Percentiles rank a stretch among this genome's conserved stretches.
Evolutionary conservation across 2,888 invertebrate species (phyloP).

Genomic region (Chloroclystis v-ata): DNA sequence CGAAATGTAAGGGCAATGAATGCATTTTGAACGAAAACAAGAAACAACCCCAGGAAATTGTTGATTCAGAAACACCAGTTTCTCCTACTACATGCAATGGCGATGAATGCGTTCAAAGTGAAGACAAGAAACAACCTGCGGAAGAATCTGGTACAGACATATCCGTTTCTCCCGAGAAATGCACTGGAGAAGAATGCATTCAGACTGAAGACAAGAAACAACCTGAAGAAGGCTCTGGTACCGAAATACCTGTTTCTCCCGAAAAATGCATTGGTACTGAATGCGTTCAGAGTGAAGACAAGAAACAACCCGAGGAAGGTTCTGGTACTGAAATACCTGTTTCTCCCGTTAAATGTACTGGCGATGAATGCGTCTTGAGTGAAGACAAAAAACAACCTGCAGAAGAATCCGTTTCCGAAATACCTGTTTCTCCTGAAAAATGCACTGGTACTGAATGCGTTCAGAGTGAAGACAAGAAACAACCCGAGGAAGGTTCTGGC

Average conservation of each 20-base stretch:
- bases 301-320: no score
- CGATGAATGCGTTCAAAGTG: conserved; percentile 21
- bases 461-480: conserved; percentile 25
- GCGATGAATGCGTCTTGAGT: no score
- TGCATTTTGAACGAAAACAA: conserved; percentile 45
- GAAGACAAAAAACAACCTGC: conserved; percentile 35
- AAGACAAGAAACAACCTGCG: conserved; percentile 35
- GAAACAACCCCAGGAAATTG: conserved; percentile 28
- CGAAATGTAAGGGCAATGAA: conserved; percentile 53
- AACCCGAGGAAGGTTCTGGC: conserved; percentile 22
- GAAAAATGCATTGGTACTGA: no score
- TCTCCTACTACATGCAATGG: conserved; percentile 24
- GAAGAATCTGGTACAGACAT: conserved; percentile 7
- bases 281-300: no score
- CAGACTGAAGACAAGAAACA: background rate
- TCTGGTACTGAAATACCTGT: no score
- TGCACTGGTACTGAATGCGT: conserved; percentile 30
- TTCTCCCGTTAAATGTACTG: no score
- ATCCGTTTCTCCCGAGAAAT: conserved; percentile 12
- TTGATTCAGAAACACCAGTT: conserved; percentile 2
- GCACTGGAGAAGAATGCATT: conserved; percentile 27
- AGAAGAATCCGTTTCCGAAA: conserved; percentile 8
- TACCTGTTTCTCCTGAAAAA: background rate
- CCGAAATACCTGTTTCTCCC: no score
- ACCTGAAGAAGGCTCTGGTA: no score